A percentile compares a stretch with the other conserved stretches of the same genome.
phyloP scores from a whole-genome alignment of 2,888 invertebrate genomes.

The Pseudococcus viburni region DNA sequence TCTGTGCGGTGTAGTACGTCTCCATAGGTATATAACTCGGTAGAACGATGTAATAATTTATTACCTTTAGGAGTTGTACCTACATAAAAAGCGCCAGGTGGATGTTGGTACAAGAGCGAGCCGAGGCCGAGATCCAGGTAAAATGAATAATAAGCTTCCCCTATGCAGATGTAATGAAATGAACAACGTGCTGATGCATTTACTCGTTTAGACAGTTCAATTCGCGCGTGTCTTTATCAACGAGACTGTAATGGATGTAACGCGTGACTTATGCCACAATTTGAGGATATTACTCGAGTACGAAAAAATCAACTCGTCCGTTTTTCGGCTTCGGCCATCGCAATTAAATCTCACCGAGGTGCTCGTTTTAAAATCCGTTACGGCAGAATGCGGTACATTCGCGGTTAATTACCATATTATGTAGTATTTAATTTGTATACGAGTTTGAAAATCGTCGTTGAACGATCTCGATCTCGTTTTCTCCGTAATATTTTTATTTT shows the following conservation, averaged over 20 bases:
- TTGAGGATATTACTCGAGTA: neutral
- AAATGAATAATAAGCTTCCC: conserved; percentile 11
- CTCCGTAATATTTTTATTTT: neutral
- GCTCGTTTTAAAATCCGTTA: neutral
- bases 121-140: neutral
- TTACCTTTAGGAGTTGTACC: conserved; percentile 6
- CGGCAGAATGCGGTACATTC: neutral
- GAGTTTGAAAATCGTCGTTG: neutral
- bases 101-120: neutral
- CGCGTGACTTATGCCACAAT: conserved; percentile 32
- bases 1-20: neutral
- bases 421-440: neutral
- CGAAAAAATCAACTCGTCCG: neutral
- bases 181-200: conserved; percentile 1
- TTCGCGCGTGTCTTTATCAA: conserved; percentile 55
- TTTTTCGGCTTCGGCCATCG: neutral
- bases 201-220: conserved; percentile 37
- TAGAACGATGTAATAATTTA: neutral
- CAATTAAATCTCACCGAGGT: neutral
- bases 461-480: conserved; percentile 9
- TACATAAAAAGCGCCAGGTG: conserved; percentile 10
- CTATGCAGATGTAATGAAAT: conserved; percentile 45
- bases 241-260: conserved; percentile 2
- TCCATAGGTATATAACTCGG: neutral
- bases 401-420: conserved; percentile 2